Evolutionary conservation across 2,888 invertebrate genomes (phyloP), one percentile per base, ranked within the genome.

Genomic region (Mantis religiosa): DNA sequence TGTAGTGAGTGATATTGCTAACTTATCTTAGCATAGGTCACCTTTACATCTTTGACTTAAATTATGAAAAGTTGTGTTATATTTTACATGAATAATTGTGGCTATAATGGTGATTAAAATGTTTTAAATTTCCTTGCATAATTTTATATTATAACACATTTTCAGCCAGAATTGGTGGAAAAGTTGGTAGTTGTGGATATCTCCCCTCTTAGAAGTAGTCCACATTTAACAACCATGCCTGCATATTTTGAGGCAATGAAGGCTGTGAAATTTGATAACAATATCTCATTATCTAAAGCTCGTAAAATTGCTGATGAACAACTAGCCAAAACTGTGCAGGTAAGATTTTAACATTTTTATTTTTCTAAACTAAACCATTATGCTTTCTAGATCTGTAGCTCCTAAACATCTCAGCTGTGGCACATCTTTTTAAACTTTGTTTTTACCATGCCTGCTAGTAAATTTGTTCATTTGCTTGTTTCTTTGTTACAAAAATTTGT

Each of bases 131-230:
- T 41, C 41, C 12, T 12, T 41, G 7, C 34, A 41, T 41, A 41
- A 41, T 41, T 12, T 41, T 9, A 41, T 41, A 41, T 71, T 71
- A 20, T 71, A 71, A 82, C 89, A 81, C 30, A 41, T 89, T 94
- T 94, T 91, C 93, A 95, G 95, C 96, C 96, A 25, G 92, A 95
- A 87, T 90, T 95, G 81, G 94, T 97, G 2, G 95, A 96, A 83
- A 95, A 95, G 91, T 93, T 97, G 47, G 92, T 97, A 89, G 95
- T 97, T 27, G 96, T 96, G 28, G 97, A 97, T 92, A 96, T 97
- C 90, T 96, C 96, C 0, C 97, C 97, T 0, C 91, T 95, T 2
- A 94, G 94, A 91, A 94, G 94, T 0, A 96, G 95, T 91, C 95
- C 95, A 8, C 95, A 95, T 91, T 94, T 96, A 28, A 93, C 93